These are phyloP conservation scores for Aplocera efformata DNA, from an alignment of 2,888 invertebrate species.

Conservation along the genomic window DNA sequence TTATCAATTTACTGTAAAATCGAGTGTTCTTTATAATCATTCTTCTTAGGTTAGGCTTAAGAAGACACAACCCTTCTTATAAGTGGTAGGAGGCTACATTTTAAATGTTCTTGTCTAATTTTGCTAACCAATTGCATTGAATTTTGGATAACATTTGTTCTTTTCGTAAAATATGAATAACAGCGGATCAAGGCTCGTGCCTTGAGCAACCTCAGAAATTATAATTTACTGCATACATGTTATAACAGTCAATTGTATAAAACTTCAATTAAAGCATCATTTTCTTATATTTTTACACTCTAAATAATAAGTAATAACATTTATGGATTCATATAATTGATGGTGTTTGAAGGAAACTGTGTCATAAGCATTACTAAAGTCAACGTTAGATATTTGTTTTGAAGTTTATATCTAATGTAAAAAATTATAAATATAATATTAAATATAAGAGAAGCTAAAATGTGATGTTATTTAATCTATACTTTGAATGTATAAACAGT, in stretches of 20 bases:
- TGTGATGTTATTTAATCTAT: conserved; percentile 28
- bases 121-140: no score
- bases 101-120: no score
- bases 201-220: conserved; percentile 3
- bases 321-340: no score
- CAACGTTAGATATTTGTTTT: conserved; percentile 4
- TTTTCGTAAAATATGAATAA: conserved; percentile 3
- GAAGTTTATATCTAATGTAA: no score
- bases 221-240: not conserved
- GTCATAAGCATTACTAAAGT: conserved; percentile 4
- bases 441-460: conserved; percentile 31
- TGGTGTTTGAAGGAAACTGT: not conserved
- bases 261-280: no score
- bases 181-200: not conserved
- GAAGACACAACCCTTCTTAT: not conserved
- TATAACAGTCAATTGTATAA: no score
- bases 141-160: conserved; percentile 1
- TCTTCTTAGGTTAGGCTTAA: no score
- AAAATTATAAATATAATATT: conserved; percentile 8
- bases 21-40: no score
- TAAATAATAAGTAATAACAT: no score
- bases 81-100: no score
- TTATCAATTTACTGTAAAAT: no score
- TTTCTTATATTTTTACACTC: no score
- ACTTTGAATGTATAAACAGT: conserved; percentile 2